These are phyloP conservation scores for Halichoeres trimaculatus DNA, from an alignment of 2,113 vertebrate species.

Conservation along the genomic window DNA sequence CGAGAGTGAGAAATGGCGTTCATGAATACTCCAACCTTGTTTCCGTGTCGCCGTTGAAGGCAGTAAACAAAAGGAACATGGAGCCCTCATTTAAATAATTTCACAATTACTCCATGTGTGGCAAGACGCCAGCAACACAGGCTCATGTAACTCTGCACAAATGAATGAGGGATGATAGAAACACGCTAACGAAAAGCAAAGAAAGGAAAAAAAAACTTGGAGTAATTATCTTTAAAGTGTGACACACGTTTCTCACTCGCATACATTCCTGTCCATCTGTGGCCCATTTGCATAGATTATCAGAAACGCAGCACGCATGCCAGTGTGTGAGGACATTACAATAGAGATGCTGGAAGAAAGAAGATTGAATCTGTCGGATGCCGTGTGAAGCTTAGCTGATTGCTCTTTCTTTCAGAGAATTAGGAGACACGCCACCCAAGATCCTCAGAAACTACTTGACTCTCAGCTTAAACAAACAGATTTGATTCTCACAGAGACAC, in stretches of 20 bases:
- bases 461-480: slow-evolving; percentile 69
- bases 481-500: slow-evolving; percentile 63
- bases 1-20: slow-evolving; percentile 69
- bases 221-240: slow-evolving; percentile 46
- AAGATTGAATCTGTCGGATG: slow-evolving; percentile 63
- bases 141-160: slow-evolving; percentile 55
- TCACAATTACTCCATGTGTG: slow-evolving; percentile 62
- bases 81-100: slow-evolving; percentile 80
- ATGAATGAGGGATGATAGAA: slow-evolving; percentile 29
- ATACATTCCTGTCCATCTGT: slow-evolving; percentile 71
- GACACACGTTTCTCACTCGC: slow-evolving; percentile 63
- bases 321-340: slow-evolving; percentile 58
- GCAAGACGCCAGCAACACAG: slow-evolving; percentile 57
- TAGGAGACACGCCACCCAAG: slow-evolving; percentile 39
- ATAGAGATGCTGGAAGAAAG: slow-evolving; percentile 49
- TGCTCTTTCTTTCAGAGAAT: slow-evolving; percentile 74
- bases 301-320: slow-evolving; percentile 31
- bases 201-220: slow-evolving; percentile 27
- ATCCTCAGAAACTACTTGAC: slow-evolving; percentile 67
- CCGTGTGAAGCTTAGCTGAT: slow-evolving; percentile 74
- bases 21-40: slow-evolving; percentile 76
- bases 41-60: slow-evolving; percentile 64
- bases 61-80: slow-evolving; percentile 73
- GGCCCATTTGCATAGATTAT: slow-evolving; percentile 69
- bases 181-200: not conserved